Evolutionary conservation across 2,888 invertebrate species (phyloP).

Genomic region (Nezara viridula): DNA sequence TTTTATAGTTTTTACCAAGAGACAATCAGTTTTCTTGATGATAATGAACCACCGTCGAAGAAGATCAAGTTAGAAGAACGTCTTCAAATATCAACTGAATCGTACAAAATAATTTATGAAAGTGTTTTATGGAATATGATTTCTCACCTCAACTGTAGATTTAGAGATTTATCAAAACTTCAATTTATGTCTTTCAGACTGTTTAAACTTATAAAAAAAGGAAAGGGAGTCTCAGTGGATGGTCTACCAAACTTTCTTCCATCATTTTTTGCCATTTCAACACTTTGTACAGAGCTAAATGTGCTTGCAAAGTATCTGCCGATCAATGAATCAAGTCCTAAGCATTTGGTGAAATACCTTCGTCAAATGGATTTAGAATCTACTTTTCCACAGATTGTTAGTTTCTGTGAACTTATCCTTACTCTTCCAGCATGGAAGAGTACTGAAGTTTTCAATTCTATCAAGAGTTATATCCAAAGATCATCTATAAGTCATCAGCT

Average conservation of each 20-base stretch:
- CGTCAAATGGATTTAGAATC: background rate
- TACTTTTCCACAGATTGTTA: background rate
- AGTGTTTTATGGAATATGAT: constrained; percentile 7
- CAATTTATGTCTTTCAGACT: background rate
- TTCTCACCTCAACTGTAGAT: background rate
- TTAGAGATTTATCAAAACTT: background rate
- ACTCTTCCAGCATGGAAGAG: background rate
- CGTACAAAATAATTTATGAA: background rate
- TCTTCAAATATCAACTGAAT: background rate
- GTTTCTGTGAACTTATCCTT: background rate
- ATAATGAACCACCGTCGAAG: background rate
- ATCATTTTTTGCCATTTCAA: background rate
- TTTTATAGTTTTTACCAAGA: background rate
- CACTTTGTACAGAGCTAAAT: background rate
- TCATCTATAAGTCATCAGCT: background rate
- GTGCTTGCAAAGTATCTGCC: background rate
- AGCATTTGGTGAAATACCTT: background rate
- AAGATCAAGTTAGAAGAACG: background rate
- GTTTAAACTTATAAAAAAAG: background rate
- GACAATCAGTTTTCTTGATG: background rate
- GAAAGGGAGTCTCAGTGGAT: background rate
- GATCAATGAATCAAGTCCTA: background rate
- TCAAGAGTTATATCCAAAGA: background rate
- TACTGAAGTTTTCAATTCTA: background rate
- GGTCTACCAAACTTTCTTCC: background rate